These are phyloP conservation scores for Stenurella melanura DNA, from an alignment of 2,888 invertebrate genomes.

Conservation along the genomic window DNA sequence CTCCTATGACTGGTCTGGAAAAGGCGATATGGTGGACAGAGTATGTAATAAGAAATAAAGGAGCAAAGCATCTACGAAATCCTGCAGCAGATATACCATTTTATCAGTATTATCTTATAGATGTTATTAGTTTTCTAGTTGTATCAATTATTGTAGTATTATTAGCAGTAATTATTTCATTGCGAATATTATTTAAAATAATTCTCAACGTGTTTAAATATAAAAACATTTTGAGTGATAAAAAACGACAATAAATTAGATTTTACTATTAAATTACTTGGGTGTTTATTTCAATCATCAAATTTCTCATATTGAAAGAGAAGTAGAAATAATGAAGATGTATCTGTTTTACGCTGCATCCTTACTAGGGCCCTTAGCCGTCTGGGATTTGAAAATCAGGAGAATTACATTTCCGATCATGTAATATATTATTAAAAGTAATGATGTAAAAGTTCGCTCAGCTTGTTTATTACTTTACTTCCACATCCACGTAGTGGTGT, in stretches of 20 bases:
- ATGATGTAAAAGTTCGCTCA: no score
- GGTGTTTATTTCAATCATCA: no score
- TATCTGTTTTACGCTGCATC: no score
- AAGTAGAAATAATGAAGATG: no score
- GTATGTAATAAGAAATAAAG: constrained; percentile 58
- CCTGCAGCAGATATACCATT: constrained; percentile 49
- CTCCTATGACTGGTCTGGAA: constrained; percentile 55
- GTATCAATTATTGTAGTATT: background rate
- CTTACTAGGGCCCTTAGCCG: no score
- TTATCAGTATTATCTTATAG: constrained; percentile 58
- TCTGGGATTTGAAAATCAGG: no score
- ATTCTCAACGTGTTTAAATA: constrained; percentile 53
- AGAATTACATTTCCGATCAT: no score
- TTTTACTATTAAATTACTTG: no score
- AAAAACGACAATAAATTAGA: constrained; percentile 2
- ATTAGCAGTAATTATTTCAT: background rate
- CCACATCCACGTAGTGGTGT: no score
- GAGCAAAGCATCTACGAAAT: constrained; percentile 55
- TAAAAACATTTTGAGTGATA: background rate
- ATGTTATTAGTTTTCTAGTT: constrained; percentile 51
- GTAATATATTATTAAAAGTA: no score
- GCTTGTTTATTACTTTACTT: no score
- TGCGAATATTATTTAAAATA: background rate
- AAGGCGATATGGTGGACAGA: constrained; percentile 61
- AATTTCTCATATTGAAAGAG: no score